phyloP scores from a whole-genome alignment of 64 coral and sea anemone species.

The Actinia equina region DNA sequence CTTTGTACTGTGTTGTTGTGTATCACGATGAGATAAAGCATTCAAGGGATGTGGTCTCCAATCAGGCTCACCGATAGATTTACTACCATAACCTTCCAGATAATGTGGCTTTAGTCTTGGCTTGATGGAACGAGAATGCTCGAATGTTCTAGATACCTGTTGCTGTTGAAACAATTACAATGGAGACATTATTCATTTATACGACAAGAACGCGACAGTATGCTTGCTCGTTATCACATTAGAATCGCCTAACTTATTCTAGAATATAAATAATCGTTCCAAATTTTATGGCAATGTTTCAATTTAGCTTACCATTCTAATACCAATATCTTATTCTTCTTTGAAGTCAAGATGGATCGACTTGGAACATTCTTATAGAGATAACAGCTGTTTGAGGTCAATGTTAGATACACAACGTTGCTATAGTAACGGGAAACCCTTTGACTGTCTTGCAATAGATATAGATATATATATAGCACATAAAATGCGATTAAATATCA shows the following conservation, averaged over 20 bases:
- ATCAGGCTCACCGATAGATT: constrained; percentile 89
- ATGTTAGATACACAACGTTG: neutral
- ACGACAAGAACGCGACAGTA: neutral
- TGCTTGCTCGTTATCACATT: neutral
- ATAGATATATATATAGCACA: too few relatives aligned
- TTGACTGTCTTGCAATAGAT: neutral
- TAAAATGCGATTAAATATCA: too few relatives aligned
- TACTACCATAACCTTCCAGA: constrained; percentile 65
- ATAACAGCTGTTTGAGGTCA: neutral
- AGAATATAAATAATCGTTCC: neutral
- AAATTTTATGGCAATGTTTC: neutral
- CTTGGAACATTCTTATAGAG: neutral
- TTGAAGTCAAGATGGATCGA: neutral
- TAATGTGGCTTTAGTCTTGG: constrained; percentile 80
- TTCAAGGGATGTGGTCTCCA: constrained; percentile 90
- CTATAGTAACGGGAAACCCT: constrained; percentile 5
- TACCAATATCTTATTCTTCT: neutral
- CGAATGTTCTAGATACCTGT: constrained; percentile 4
- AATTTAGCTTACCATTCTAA: constrained; percentile 5
- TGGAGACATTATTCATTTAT: constrained; percentile 15
- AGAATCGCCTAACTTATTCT: neutral
- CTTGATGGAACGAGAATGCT: constrained; percentile 4
- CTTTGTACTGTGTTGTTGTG: constrained; percentile 44
- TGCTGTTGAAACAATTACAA: neutral
- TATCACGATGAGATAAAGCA: constrained; percentile 47